Percentiles rank a stretch among this genome's conserved stretches.
Evolutionary conservation across 2,113 vertebrate genomes (phyloP).

Genomic region (Nymphicus hollandicus): DNA sequence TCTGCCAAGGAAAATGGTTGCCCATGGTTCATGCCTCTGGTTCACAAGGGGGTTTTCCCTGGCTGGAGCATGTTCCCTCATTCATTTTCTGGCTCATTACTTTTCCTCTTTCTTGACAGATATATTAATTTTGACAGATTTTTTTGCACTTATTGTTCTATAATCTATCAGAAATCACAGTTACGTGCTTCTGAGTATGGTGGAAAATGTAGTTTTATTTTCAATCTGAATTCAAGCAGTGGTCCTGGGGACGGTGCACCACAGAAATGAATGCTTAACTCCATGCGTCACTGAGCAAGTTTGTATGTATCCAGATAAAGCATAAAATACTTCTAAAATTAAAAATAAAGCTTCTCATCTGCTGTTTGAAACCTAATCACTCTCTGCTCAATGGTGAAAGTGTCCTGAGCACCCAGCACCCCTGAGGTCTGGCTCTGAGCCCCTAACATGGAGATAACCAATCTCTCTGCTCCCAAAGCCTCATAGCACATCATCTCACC

Average conservation of each 20-base stretch:
- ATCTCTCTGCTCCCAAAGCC: background rate
- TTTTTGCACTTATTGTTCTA: background rate
- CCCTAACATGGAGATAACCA: background rate
- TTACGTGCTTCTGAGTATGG: background rate
- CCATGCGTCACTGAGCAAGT: background rate
- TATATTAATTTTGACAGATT: background rate
- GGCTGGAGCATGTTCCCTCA: background rate
- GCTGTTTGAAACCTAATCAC: background rate
- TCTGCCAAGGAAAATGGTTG: background rate
- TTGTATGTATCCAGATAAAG: background rate
- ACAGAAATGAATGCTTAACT: background rate
- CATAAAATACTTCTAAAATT: background rate
- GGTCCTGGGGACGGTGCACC: background rate
- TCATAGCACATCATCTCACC: rapidly evolving
- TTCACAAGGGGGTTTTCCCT: rapidly evolving
- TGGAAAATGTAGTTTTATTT: background rate
- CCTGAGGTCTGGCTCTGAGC: background rate
- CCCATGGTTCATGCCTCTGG: background rate
- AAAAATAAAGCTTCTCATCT: background rate
- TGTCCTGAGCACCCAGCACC: background rate
- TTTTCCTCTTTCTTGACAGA: background rate
- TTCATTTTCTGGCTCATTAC: background rate
- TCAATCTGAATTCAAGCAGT: background rate
- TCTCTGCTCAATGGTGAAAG: background rate
- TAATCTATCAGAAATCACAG: background rate